These are phyloP conservation scores for Drosophila subquinaria DNA, from an alignment of 2,888 invertebrate genomes.

Conservation along the genomic window DNA sequence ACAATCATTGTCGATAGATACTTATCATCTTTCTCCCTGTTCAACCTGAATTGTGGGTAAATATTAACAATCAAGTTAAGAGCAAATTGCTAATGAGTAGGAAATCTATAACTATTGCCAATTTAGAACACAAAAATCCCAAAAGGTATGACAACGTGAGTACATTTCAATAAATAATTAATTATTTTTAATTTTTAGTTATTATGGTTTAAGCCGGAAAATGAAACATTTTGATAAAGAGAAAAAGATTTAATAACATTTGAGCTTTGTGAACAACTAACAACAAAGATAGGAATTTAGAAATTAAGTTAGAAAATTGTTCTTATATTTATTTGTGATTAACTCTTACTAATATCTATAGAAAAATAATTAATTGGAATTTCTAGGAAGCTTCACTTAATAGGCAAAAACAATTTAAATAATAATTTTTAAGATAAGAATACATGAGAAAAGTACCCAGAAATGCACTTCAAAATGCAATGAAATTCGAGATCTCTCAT, in stretches of 20 bases:
- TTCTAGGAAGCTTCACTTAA: background rate
- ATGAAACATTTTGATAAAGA: too few relatives aligned
- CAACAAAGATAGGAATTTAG: too few relatives aligned
- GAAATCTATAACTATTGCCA: background rate
- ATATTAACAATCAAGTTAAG: constrained; percentile 10
- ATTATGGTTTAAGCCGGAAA: too few relatives aligned
- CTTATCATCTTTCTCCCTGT: constrained; percentile 7
- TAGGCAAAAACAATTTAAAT: background rate
- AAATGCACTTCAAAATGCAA: background rate
- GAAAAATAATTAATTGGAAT: background rate
- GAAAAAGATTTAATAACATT: too few relatives aligned
- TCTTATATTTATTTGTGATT: too few relatives aligned
- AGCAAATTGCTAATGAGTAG: background rate
- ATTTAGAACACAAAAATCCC: background rate
- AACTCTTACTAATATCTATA: background rate
- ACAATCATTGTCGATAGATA: constrained; percentile 11
- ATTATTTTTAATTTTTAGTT: too few relatives aligned
- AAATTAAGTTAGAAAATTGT: too few relatives aligned
- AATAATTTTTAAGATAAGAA: background rate
- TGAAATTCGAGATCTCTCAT: too few relatives aligned
- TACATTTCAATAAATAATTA: too few relatives aligned
- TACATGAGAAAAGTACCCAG: background rate
- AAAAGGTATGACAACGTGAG: too few relatives aligned
- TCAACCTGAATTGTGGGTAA: background rate
- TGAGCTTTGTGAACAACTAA: too few relatives aligned